Percentiles rank a stretch among this genome's conserved stretches.
These are phyloP conservation scores for Beaufortia kweichowensis DNA, from an alignment of 2,113 vertebrate species.

Conservation along the genomic window DNA sequence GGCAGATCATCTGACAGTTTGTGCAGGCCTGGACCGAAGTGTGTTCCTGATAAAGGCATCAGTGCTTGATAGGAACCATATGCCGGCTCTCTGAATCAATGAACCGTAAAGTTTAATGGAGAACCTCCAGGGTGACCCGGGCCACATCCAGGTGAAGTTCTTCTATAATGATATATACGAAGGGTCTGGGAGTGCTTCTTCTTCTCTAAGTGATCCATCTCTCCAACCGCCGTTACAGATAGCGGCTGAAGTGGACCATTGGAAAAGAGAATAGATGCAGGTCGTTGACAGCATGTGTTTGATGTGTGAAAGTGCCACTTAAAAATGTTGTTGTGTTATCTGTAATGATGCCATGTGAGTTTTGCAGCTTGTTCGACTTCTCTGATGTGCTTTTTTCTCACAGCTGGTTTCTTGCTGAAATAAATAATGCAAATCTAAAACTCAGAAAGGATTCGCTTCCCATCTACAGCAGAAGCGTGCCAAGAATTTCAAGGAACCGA, in stretches of 20 bases:
- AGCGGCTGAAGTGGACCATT: slow-evolving; percentile 19
- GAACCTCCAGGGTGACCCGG: slow-evolving; percentile 51
- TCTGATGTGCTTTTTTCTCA: slow-evolving; percentile 10
- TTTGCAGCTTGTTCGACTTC: background rate
- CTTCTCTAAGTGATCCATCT: slow-evolving; percentile 43
- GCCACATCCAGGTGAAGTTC: slow-evolving; percentile 54
- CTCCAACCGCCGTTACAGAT: slow-evolving; percentile 27
- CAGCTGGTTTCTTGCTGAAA: slow-evolving; percentile 12
- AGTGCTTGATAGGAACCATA: slow-evolving; percentile 56
- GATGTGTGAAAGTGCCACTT: slow-evolving; percentile 39
- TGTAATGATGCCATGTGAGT: background rate
- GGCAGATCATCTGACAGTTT: slow-evolving; percentile 52
- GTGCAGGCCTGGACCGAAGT: slow-evolving; percentile 38
- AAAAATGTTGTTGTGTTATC: slow-evolving; percentile 42
- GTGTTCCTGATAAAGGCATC: slow-evolving; percentile 51
- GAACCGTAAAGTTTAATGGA: slow-evolving; percentile 57
- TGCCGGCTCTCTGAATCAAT: slow-evolving; percentile 55
- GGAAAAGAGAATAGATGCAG: slow-evolving; percentile 32
- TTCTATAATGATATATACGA: slow-evolving; percentile 51
- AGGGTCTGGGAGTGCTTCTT: slow-evolving; percentile 39
- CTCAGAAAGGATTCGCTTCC: background rate
- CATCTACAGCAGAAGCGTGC: background rate
- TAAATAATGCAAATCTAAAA: background rate
- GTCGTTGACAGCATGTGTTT: slow-evolving; percentile 4
- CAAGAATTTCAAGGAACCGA: background rate